phyloP scores from a whole-genome alignment of 1,140 invertebrate species.

The Meloidogyne exigua region DNA sequence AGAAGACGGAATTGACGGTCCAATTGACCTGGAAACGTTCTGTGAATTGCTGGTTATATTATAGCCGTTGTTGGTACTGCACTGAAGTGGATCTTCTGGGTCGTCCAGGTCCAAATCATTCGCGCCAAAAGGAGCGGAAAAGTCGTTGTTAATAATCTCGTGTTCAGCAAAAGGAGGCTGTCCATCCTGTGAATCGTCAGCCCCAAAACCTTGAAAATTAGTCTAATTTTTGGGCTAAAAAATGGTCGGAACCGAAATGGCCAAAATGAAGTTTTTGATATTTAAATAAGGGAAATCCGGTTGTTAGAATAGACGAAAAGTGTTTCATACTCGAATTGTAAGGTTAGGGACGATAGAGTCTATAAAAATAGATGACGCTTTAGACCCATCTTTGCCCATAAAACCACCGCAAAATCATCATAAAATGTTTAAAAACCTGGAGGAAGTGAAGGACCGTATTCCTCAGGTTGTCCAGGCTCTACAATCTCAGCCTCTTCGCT shows the following conservation, averaged over 20 bases:
- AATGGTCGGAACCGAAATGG: neutral
- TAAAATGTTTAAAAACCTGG: constrained; percentile 24
- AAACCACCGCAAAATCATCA: too few species aligned
- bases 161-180: constrained; percentile 16
- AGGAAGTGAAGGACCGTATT: constrained; percentile 34
- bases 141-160: constrained; percentile 18
- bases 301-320: too few species aligned
- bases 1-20: constrained; percentile 7
- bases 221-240: too few species aligned
- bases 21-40: neutral
- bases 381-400: too few species aligned
- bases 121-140: constrained; percentile 26
- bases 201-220: constrained; percentile 25
- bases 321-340: too few species aligned
- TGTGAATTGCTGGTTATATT: neutral
- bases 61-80: neutral
- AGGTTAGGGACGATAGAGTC: too few species aligned
- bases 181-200: constrained; percentile 25
- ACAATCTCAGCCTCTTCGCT: neutral
- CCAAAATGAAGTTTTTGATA: neutral
- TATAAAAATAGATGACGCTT: too few species aligned
- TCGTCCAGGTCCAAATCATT: constrained; percentile 28
- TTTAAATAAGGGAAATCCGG: too few species aligned
- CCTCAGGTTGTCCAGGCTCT: constrained; percentile 23
- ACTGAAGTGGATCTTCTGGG: constrained; percentile 32